phyloP scores from a whole-genome alignment of 2,797 vertebrate species.

The Typhlichthys eigenmanni region DNA sequence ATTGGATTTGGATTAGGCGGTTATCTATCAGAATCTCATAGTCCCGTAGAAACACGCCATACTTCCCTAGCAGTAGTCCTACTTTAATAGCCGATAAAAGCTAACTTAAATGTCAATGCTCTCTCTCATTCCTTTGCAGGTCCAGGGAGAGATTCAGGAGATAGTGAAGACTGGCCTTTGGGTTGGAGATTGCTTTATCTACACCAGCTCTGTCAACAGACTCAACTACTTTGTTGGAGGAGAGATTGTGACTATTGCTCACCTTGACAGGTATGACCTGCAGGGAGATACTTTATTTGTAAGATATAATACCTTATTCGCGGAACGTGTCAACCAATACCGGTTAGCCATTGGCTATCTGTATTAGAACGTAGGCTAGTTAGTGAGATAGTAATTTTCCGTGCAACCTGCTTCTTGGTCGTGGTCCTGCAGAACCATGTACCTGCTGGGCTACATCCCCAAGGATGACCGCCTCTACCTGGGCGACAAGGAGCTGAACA shows the following conservation, averaged over 20 bases:
- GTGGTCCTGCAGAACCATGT: conserved; percentile 88
- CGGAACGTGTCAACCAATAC: too few relatives aligned
- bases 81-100: too few relatives aligned
- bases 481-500: conserved; percentile 98
- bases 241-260: conserved; percentile 98
- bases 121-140: conserved; percentile 69
- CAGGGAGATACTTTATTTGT: too few relatives aligned
- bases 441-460: conserved; percentile 96
- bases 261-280: conserved; percentile 88
- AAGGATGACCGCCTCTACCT: conserved; percentile 97
- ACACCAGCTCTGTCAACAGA: conserved; percentile 98
- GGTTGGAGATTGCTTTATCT: conserved; percentile 99
- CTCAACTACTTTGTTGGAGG: conserved; percentile 98
- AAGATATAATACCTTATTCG: too few relatives aligned
- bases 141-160: conserved; percentile 98
- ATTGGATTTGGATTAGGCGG: too few relatives aligned
- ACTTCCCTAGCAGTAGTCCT: too few relatives aligned
- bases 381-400: not conserved
- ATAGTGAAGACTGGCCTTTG: conserved; percentile 97
- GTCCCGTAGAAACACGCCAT: too few relatives aligned
- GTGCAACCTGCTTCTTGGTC: not conserved
- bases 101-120: too few relatives aligned
- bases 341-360: too few relatives aligned
- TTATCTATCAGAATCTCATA: too few relatives aligned
- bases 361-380: too few relatives aligned